phyloP scores from a whole-genome alignment of 2,888 invertebrate genomes.

The Sipha maydis region DNA sequence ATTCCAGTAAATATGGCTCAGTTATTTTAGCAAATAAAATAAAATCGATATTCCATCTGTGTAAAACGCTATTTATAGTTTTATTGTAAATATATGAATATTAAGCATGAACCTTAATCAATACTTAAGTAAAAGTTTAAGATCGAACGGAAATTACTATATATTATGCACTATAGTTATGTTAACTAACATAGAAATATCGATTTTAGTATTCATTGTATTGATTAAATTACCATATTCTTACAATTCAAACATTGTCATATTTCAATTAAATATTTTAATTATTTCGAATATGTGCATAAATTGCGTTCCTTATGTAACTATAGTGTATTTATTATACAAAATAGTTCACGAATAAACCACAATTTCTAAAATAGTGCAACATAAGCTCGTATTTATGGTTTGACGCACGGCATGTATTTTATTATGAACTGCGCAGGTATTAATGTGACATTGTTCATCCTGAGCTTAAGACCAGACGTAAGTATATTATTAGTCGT shows the following conservation, averaged over 20 bases:
- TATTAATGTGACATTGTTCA: not conserved
- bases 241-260: not conserved
- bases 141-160: not conserved
- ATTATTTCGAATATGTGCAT: no score
- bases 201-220: not conserved
- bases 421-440: not conserved
- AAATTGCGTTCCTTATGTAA: no score
- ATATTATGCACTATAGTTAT: not conserved
- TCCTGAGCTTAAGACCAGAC: not conserved
- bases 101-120: not conserved
- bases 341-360: no score
- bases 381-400: no score
- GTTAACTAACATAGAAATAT: not conserved
- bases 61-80: not conserved
- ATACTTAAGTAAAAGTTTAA: not conserved
- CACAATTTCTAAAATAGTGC: no score
- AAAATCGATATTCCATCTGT: not conserved
- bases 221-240: conserved; percentile 5
- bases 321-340: no score
- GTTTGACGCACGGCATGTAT: no score
- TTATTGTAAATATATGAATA: not conserved
- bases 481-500: not conserved
- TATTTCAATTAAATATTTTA: no score
- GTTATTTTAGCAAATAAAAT: not conserved
- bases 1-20: not conserved